Conservation (phyloP, 2,113 vertebrate species). For the Pterocles orientalis region DNA sequence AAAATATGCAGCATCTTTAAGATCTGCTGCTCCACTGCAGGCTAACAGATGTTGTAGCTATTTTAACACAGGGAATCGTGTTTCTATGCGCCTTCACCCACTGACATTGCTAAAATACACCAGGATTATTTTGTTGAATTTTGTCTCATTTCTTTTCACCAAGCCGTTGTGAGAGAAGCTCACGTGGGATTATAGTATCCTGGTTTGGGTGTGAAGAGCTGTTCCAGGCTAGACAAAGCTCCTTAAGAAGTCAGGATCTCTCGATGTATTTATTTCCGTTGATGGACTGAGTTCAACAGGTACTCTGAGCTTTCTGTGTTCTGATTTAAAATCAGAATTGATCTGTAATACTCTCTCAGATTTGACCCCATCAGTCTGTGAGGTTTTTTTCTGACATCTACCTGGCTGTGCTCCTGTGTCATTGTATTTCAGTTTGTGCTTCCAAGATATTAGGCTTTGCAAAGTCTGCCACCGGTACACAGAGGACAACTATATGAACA, state of each 20-base stretch:
- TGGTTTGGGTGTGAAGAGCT: background rate
- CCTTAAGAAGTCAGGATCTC: background rate
- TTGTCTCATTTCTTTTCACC: background rate
- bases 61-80: too few relatives aligned
- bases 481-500: background rate
- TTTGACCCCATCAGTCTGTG: too few relatives aligned
- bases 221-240: background rate
- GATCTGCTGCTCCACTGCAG: too few relatives aligned
- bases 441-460: background rate
- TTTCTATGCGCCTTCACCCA: too few relatives aligned
- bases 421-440: background rate
- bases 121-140: background rate
- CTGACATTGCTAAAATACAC: too few relatives aligned
- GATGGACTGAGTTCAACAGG: background rate
- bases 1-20: too few relatives aligned
- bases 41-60: too few relatives aligned
- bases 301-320: background rate
- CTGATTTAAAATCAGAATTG: background rate
- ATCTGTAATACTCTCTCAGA: background rate
- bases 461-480: background rate
- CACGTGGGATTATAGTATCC: background rate
- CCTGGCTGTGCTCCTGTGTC: background rate
- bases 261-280: accelerated
- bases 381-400: background rate
- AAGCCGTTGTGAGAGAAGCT: background rate